These are phyloP conservation scores for Oceanites oceanicus DNA, from an alignment of 2,113 vertebrate species.

Conservation along the genomic window DNA sequence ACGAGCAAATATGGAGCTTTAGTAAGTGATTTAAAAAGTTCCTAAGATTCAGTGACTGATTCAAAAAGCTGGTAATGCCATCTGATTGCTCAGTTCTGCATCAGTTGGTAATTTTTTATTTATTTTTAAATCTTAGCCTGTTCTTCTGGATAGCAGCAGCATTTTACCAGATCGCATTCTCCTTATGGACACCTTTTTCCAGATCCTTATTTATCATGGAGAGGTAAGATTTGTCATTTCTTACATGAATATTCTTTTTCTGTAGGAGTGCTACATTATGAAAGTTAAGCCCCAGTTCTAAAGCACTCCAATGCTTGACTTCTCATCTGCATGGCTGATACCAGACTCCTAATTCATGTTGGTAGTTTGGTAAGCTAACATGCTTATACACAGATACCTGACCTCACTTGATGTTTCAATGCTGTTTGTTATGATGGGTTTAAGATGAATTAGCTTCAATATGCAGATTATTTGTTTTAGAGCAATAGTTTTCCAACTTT, in stretches of 20 bases:
- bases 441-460: neutral
- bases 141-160: constrained; percentile 96
- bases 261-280: neutral
- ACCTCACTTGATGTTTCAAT: neutral
- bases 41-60: neutral
- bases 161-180: constrained; percentile 96
- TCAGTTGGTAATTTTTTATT: neutral
- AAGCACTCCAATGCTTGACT: neutral
- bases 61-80: neutral
- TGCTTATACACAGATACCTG: neutral
- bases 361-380: neutral
- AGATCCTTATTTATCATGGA: constrained; percentile 97
- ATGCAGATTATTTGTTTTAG: neutral
- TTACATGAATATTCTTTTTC: neutral
- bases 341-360: neutral
- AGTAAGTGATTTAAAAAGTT: neutral
- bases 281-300: neutral
- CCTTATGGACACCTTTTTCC: constrained; percentile 98
- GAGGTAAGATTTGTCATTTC: constrained; percentile 80
- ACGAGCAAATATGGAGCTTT: neutral
- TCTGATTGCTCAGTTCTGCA: neutral
- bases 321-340: neutral
- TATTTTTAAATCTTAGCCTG: constrained; percentile 79
- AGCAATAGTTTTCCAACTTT: neutral
- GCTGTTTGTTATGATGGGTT: neutral